Percentiles rank a stretch among this genome's conserved stretches.
Conservation (phyloP, 23 tunicate species). For the Styela clava region DNA sequence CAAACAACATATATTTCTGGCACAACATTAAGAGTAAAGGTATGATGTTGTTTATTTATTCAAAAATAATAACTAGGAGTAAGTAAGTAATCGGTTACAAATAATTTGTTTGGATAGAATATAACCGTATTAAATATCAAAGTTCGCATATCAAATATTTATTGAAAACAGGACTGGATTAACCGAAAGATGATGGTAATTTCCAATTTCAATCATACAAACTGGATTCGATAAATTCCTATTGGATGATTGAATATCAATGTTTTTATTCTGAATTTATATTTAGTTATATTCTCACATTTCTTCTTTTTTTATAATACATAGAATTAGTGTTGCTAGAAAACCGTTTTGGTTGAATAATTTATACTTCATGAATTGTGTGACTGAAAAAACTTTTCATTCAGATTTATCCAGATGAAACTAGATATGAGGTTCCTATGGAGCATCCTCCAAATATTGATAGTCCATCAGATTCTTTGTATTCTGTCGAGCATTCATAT, state of each 20-base stretch:
- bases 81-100: neutral
- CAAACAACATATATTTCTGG: slow-evolving; percentile 23
- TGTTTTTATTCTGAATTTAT: neutral
- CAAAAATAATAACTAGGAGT: neutral
- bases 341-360: too few relatives aligned
- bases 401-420: slow-evolving; percentile 9
- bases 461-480: slow-evolving; percentile 50
- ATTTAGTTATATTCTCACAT: too few relatives aligned
- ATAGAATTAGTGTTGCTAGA: too few relatives aligned
- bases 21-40: slow-evolving; percentile 54
- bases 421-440: slow-evolving; percentile 72
- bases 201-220: too few relatives aligned
- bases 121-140: too few relatives aligned
- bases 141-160: too few relatives aligned
- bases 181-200: too few relatives aligned
- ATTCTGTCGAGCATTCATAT: slow-evolving; percentile 50
- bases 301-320: too few relatives aligned
- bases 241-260: neutral
- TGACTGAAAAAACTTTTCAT: too few relatives aligned
- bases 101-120: neutral
- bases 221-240: too few relatives aligned
- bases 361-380: too few relatives aligned
- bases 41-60: neutral
- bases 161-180: too few relatives aligned
- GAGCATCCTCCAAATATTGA: slow-evolving; percentile 17